Percentiles rank a stretch among this genome's conserved stretches.
phyloP scores from a whole-genome alignment of 1,140 invertebrate species.

The Glossosoma conforme region DNA sequence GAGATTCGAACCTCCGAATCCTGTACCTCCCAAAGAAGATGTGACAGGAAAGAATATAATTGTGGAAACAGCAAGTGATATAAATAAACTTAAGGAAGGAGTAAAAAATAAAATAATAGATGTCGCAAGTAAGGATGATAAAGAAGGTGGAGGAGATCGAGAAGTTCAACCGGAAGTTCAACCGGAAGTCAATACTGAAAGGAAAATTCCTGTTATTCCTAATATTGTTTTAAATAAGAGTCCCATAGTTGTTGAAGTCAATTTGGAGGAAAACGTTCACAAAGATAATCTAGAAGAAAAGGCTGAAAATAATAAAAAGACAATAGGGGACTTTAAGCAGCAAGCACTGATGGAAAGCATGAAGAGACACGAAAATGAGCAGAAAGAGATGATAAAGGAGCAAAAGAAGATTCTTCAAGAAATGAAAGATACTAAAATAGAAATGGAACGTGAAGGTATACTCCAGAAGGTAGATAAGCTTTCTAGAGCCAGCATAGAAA shows the following conservation, averaged over 20 bases:
- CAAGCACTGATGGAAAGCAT: slow-evolving; percentile 53
- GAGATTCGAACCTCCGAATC: slow-evolving; percentile 45
- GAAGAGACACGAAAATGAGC: slow-evolving; percentile 53
- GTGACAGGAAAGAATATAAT: no score
- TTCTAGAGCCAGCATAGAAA: slow-evolving; percentile 35
- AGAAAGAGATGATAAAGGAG: slow-evolving; percentile 53
- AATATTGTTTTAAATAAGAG: no score
- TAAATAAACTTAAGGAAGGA: no score
- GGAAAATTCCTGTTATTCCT: no score
- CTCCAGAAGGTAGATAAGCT: slow-evolving; percentile 38
- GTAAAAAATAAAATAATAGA: no score
- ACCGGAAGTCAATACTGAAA: no score
- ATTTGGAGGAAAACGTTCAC: slow-evolving; percentile 3
- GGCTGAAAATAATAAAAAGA: slow-evolving; percentile 18
- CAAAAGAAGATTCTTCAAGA: slow-evolving; percentile 54
- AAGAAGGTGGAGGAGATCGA: slow-evolving; percentile 20
- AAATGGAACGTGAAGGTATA: slow-evolving; percentile 36
- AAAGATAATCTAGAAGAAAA: slow-evolving; percentile 3
- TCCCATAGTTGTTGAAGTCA: slow-evolving; percentile 1
- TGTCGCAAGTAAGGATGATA: slow-evolving; percentile 12
- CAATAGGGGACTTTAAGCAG: slow-evolving; percentile 39
- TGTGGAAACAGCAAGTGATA: no score
- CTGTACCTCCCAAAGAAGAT: slow-evolving; percentile 39
- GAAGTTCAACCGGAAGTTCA: slow-evolving; percentile 13
- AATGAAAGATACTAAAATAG: slow-evolving; percentile 50